Evolutionary conservation across 30 jellyfish, hydroid and myxozoan species (phyloP).

Genomic region (Turritopsis dohrnii): DNA sequence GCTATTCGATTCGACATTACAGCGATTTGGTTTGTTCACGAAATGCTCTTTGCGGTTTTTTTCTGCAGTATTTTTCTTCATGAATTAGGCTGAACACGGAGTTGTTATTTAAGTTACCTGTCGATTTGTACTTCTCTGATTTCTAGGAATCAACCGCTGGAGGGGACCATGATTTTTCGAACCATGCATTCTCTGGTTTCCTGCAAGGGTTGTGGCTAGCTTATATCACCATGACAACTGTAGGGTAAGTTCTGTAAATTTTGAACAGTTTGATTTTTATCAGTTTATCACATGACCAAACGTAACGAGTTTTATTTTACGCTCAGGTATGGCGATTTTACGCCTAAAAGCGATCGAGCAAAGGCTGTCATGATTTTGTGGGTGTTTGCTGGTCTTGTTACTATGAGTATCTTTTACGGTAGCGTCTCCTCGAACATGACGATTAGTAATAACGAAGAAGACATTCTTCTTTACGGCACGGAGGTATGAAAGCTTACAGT

Average conservation of each 20-base stretch:
- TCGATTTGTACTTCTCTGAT: not conserved
- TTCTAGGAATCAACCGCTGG: slow-evolving; percentile 40
- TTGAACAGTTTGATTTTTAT: not conserved
- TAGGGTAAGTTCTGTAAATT: slow-evolving; percentile 31
- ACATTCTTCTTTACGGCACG: not conserved
- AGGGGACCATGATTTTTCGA: slow-evolving; percentile 20
- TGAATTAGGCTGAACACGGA: not conserved
- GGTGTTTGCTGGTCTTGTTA: not conserved
- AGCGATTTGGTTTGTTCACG: too few relatives aligned
- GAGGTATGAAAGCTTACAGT: too few relatives aligned
- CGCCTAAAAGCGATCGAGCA: slow-evolving; percentile 22
- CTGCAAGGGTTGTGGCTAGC: slow-evolving; percentile 67
- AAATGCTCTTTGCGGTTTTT: too few relatives aligned
- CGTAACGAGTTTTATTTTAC: not conserved
- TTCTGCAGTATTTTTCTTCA: too few relatives aligned
- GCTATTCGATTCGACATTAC: not conserved
- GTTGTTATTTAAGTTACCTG: too few relatives aligned
- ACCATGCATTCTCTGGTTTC: slow-evolving; percentile 16
- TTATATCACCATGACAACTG: slow-evolving; percentile 50
- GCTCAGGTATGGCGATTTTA: slow-evolving; percentile 40
- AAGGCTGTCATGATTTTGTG: slow-evolving; percentile 5
- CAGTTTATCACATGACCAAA: not conserved
- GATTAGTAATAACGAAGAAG: not conserved
- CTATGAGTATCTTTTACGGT: not conserved
- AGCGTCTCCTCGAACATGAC: not conserved